Evolutionary conservation across 2,797 vertebrate genomes (phyloP).

Genomic region (Antrozous pallidus): DNA sequence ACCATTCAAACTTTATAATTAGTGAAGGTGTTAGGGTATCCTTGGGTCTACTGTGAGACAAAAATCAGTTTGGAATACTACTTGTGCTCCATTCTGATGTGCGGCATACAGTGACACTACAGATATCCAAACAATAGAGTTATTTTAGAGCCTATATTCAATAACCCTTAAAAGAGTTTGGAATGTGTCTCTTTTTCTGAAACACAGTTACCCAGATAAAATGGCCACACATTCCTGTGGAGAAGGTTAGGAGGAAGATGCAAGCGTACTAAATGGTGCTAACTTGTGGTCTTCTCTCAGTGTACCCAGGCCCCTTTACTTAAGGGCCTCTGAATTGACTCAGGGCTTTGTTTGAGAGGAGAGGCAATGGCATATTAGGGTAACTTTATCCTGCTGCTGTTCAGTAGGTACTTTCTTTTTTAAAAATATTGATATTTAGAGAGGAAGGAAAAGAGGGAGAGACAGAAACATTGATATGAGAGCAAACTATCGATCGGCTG

Average conservation of each 20-base stretch:
- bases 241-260: background rate
- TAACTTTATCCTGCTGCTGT: background rate
- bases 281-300: background rate
- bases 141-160: background rate
- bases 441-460: background rate
- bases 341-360: background rate
- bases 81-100: background rate
- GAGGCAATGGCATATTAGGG: background rate
- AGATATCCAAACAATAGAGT: background rate
- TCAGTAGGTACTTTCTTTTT: background rate
- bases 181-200: background rate
- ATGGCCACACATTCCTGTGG: background rate
- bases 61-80: background rate
- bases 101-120: background rate
- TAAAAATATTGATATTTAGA: background rate
- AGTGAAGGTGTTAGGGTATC: background rate
- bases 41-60: background rate
- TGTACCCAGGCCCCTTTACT: background rate
- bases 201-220: background rate
- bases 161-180: background rate
- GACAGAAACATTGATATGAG: background rate
- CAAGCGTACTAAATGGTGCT: background rate
- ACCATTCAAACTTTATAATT: background rate
- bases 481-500: background rate
- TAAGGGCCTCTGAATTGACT: background rate